These are phyloP conservation scores for Grapholita molesta DNA, from an alignment of 1,140 invertebrate species.

Conservation along the genomic window DNA sequence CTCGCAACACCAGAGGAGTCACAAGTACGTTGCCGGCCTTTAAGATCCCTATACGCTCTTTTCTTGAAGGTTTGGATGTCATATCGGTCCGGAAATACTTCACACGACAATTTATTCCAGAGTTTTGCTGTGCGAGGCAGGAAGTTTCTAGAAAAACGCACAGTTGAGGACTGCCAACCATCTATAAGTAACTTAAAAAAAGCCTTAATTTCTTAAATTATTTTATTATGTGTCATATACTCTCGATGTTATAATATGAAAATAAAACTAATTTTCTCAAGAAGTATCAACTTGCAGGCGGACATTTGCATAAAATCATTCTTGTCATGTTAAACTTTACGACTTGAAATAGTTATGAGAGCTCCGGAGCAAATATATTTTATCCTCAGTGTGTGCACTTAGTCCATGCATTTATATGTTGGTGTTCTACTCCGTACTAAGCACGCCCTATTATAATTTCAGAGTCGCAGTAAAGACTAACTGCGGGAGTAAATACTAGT, in stretches of 20 bases:
- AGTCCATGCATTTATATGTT: not conserved
- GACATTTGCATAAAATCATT: constrained; percentile 2
- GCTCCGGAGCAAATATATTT: not conserved
- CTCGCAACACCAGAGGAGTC: no score
- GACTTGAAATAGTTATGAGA: not conserved
- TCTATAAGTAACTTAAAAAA: no score
- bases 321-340: not conserved
- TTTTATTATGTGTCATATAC: no score
- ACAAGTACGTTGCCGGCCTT: no score
- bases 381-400: not conserved
- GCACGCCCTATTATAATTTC: not conserved
- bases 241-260: not conserved
- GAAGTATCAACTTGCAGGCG: not conserved
- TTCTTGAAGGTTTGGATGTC: no score
- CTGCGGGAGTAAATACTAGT: not conserved
- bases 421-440: not conserved
- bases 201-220: no score
- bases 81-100: no score
- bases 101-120: no score
- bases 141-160: no score
- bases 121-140: no score
- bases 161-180: no score
- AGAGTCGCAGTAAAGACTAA: not conserved
- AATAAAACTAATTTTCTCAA: not conserved
- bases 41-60: no score